A percentile compares a stretch with the other conserved stretches of the same genome.
Conservation (phyloP, 2,888 invertebrate genomes). For the Coenonympha arcania region DNA sequence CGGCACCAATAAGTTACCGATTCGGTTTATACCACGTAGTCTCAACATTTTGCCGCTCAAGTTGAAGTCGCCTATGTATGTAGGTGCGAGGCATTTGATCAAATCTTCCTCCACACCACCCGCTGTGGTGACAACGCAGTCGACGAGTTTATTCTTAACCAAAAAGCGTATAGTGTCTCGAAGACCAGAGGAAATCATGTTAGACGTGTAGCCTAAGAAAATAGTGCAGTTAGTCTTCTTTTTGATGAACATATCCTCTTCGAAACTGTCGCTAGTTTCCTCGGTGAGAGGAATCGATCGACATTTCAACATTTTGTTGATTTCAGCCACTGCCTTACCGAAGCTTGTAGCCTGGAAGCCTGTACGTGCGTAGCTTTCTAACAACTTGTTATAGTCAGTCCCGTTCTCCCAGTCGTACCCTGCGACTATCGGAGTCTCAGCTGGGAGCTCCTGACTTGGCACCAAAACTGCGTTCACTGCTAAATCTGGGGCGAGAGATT, state of each 20-base stretch:
- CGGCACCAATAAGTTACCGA: slow-evolving; percentile 93
- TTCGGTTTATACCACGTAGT: slow-evolving; percentile 90
- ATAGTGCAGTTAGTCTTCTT: slow-evolving; percentile 90
- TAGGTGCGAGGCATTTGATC: slow-evolving; percentile 97
- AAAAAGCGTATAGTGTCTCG: slow-evolving; percentile 90
- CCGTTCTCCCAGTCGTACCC: slow-evolving; percentile 97
- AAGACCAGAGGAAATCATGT: slow-evolving; percentile 95
- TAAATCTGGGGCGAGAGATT: slow-evolving; percentile 56
- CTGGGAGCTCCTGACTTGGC: slow-evolving; percentile 78
- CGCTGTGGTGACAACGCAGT: slow-evolving; percentile 97
- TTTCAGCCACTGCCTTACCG: slow-evolving; percentile 90
- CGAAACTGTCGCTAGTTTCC: slow-evolving; percentile 79
- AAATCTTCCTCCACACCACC: slow-evolving; percentile 99
- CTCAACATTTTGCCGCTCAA: slow-evolving; percentile 85
- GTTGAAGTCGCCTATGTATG: slow-evolving; percentile 92
- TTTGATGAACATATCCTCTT: slow-evolving; percentile 85
- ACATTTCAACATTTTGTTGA: slow-evolving; percentile 90
- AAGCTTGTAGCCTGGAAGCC: slow-evolving; percentile 99
- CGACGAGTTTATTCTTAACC: slow-evolving; percentile 80
- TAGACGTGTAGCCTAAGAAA: slow-evolving; percentile 97
- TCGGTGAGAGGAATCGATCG: slow-evolving; percentile 79
- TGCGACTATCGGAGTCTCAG: slow-evolving; percentile 78
- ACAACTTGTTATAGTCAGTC: slow-evolving; percentile 86
- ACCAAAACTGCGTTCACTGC: slow-evolving; percentile 82
- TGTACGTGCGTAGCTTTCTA: slow-evolving; percentile 83